Conservation (phyloP, 1,140 invertebrate species). For the Maconellicoccus hirsutus region DNA sequence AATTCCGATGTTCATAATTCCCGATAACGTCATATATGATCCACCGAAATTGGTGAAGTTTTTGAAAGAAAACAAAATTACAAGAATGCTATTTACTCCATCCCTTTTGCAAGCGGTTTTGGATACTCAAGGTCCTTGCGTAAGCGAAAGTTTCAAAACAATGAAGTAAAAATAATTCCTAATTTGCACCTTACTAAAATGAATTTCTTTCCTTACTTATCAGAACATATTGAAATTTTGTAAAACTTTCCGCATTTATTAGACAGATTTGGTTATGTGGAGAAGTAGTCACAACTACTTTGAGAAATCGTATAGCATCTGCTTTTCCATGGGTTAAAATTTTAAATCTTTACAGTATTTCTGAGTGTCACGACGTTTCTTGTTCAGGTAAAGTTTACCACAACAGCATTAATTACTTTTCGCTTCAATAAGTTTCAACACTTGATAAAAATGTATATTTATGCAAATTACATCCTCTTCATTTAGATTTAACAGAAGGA, state of each 20-base stretch:
- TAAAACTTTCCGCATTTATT: background rate
- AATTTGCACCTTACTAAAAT: no score
- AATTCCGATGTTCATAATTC: constrained; percentile 31
- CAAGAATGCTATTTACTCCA: constrained; percentile 32
- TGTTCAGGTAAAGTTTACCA: constrained; percentile 26
- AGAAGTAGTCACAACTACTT: constrained; percentile 31
- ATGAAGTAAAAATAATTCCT: constrained; percentile 30
- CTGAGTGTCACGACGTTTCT: constrained; percentile 32
- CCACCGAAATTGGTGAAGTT: constrained; percentile 29
- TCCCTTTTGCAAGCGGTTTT: constrained; percentile 31
- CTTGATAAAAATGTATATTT: no score
- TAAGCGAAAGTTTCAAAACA: constrained; percentile 27
- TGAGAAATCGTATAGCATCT: constrained; percentile 28
- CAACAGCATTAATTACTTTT: background rate
- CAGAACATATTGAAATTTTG: no score
- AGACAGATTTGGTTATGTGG: constrained; percentile 32
- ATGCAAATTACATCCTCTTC: constrained; percentile 11
- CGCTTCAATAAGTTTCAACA: no score
- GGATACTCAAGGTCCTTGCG: constrained; percentile 27
- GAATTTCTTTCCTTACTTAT: no score
- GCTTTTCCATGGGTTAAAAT: constrained; percentile 30
- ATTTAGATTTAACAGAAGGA: constrained; percentile 27
- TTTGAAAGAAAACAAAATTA: constrained; percentile 29
- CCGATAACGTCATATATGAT: constrained; percentile 32
- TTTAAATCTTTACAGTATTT: constrained; percentile 32